These are phyloP conservation scores for Apotomis betuletana DNA, from an alignment of 2,888 invertebrate genomes.

Conservation along the genomic window DNA sequence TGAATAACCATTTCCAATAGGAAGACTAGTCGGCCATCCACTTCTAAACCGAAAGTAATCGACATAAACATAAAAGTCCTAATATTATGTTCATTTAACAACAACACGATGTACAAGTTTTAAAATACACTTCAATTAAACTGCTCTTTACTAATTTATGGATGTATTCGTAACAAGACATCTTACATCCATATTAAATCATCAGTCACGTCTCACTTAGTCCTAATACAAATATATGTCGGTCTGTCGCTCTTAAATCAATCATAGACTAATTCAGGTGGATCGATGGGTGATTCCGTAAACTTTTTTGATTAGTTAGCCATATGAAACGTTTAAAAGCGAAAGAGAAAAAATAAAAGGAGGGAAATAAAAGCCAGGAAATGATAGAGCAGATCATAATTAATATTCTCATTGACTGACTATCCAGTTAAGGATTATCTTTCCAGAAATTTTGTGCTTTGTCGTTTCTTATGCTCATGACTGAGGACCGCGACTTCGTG, in stretches of 20 bases:
- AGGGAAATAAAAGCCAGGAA: too few species aligned
- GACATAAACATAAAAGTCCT: too few species aligned
- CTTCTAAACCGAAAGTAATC: too few species aligned
- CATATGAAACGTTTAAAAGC: background rate
- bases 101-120: background rate
- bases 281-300: slow-evolving; percentile 10
- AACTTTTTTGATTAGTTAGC: background rate
- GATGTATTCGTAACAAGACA: background rate
- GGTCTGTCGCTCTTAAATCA: slow-evolving; percentile 7
- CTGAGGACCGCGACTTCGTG: too few species aligned
- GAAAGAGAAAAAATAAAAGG: too few species aligned
- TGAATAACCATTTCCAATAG: too few species aligned
- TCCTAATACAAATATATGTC: slow-evolving; percentile 3
- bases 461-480: too few species aligned
- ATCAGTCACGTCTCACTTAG: slow-evolving; percentile 16
- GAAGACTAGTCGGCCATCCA: too few species aligned
- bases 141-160: background rate
- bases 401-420: too few species aligned
- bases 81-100: background rate
- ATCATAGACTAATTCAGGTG: slow-evolving; percentile 7
- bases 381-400: too few species aligned
- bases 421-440: too few species aligned
- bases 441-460: too few species aligned
- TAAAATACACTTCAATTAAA: background rate
- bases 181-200: slow-evolving; percentile 2